Evolutionary conservation across 2,113 vertebrate genomes (phyloP), one percentile per base, ranked within the genome.

Genomic region (Anguilla rostrata): DNA sequence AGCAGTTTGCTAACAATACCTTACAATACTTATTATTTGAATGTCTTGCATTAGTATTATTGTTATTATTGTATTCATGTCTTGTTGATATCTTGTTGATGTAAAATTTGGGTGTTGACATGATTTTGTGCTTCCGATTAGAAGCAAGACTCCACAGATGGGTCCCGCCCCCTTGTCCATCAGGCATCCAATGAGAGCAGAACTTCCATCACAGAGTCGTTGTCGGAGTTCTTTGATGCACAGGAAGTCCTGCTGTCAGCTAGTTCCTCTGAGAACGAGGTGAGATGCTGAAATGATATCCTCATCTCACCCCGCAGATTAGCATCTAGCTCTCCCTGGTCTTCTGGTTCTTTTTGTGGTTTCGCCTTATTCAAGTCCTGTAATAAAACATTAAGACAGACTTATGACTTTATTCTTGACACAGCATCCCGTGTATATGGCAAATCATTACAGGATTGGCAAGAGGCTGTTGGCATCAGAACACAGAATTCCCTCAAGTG

Each of bases 251-350:
- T 99, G 0, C 87, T 99, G 86, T 99, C 98, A 81, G 97, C 98
- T 3, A 99, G 98, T 89, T 99, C 98, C 90, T 99, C 98, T 89
- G 98, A 99, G 94, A 99, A 99, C 63, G 98, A 99, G 97, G 98
- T 99, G 75, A 91, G 94, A 34, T 2, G 29, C 3, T 60, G 34
- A 16, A 20, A n/a, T 26, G n/a, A 18, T 41, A 3, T 41, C 39
- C 22, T 22, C 5, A n/a, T 80, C 78, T 80, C 39, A 40, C 3
- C 6, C 16, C 8, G 18, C n/a, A 80, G 14, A 80, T 80, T 39
- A 41, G 26, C 12, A 26, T 75, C 2, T 12, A 29, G 71, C 39
- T 5, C 34, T 29, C 12, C 15, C 7, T 39, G 20, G 78, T 11
- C 6, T 16, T 14, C n/a, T 40, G 78, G 78, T 18, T 34, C 39